These are phyloP conservation scores for Sphaeridia pumilis DNA, from an alignment of 2,888 invertebrate genomes.

Conservation along the genomic window DNA sequence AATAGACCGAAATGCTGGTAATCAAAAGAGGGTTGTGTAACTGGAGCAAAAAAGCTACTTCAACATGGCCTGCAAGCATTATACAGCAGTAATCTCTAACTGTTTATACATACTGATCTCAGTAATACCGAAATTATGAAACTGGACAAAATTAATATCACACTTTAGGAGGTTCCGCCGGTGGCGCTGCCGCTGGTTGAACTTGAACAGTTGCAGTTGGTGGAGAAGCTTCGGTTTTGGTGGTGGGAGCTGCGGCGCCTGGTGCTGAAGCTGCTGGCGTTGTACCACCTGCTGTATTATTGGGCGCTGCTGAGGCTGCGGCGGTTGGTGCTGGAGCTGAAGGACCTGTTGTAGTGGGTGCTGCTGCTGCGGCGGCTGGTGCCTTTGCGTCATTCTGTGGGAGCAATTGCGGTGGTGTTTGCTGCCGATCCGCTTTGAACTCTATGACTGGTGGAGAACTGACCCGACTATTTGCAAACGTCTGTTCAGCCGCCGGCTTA, in stretches of 20 bases:
- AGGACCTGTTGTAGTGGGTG: not conserved
- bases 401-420: not conserved
- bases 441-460: not conserved
- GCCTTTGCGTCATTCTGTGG: not conserved
- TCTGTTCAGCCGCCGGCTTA: not conserved
- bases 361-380: too few species aligned
- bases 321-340: not conserved
- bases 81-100: too few species aligned
- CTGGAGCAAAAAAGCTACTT: too few species aligned
- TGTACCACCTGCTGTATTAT: not conserved
- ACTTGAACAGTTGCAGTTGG: slow-evolving; percentile 1
- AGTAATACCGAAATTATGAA: too few species aligned
- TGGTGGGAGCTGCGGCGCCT: not conserved
- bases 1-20: too few species aligned
- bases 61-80: too few species aligned
- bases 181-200: too few species aligned
- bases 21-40: too few species aligned
- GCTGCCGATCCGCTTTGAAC: not conserved
- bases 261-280: not conserved
- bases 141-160: too few species aligned
- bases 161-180: too few species aligned
- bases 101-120: too few species aligned
- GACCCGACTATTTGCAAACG: not conserved
- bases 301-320: too few species aligned
- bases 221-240: not conserved